Percentiles rank a stretch among this genome's conserved stretches.
Conservation (phyloP, 2,113 vertebrate species). For the Ophthalmolycus amberensis region DNA sequence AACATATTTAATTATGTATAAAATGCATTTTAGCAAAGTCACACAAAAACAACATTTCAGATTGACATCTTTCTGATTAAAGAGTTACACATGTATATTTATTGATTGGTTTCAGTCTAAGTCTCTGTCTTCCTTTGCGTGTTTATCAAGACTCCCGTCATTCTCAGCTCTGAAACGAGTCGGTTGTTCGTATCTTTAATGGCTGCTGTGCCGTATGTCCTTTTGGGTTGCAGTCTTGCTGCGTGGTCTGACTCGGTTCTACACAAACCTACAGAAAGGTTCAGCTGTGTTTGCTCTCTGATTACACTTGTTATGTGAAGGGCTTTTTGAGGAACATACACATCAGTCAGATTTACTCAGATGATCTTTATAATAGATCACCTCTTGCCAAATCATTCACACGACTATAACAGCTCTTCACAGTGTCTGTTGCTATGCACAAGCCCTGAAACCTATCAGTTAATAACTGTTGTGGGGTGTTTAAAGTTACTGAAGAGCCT, state of each 20-base stretch:
- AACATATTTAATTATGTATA: background rate
- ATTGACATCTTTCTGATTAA: background rate
- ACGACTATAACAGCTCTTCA: background rate
- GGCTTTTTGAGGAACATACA: too few relatives aligned
- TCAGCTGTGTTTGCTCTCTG: too few relatives aligned
- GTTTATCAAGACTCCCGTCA: constrained; percentile 35
- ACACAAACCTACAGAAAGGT: too few relatives aligned
- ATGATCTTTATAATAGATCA: too few relatives aligned
- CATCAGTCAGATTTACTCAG: too few relatives aligned
- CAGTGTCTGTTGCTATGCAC: constrained; percentile 5
- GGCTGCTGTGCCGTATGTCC: background rate
- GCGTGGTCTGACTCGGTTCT: too few relatives aligned
- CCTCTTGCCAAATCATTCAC: too few relatives aligned
- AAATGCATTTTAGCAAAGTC: too few relatives aligned
- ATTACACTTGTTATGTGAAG: too few relatives aligned
- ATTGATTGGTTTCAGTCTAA: background rate
- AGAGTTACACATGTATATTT: background rate
- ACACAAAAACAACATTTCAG: background rate
- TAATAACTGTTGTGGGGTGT: background rate
- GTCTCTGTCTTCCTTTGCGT: background rate
- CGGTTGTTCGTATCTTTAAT: background rate
- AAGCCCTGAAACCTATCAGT: constrained; percentile 17
- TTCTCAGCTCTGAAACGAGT: constrained; percentile 21
- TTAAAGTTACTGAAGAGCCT: constrained; percentile 1
- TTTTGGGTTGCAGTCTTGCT: too few relatives aligned